Evolutionary conservation across 2,113 vertebrate genomes (phyloP), one percentile per base, ranked within the genome.

Genomic region (Cairina moschata): DNA sequence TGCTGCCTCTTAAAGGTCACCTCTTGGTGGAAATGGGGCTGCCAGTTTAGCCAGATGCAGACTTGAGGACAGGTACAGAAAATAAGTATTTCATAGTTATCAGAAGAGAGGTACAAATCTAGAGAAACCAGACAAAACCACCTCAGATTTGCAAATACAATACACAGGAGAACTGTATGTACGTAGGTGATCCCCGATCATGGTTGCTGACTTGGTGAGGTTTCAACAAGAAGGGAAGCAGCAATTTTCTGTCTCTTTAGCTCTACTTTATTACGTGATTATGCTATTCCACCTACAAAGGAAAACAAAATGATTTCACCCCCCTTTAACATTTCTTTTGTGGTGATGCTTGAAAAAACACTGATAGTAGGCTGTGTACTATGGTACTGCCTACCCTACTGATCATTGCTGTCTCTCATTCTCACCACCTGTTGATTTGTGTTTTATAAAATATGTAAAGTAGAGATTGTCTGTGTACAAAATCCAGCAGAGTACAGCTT

Each of bases 21-120:
- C 8, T 56, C 63, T 65, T 86, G 14, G 28, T 15, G 26, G 48
- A 23, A 77, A 32, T 11, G 9, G 48, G 0, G 0, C 32, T 0
- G 0, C 31, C 86, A 69, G 29, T 15, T 93, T 36, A 62, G 68
- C 25, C 9, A 36, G 31, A 34, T 46, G 20, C 34, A 11, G 46
- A 9, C 11, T 67, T 88, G 66, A 58, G 34, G 56, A 92, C 56
- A 52, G 12, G 34, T 90, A 82, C 12, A 32, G 75, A 78, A 85
- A 59, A 31, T 0, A 62, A 58, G 69, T 74, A 40, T 34, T 85
- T 17, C 40, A 4, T 52, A 48, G n/a, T n/a, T 87, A 81, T 8
- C 22, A 85, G 26, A 44, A 73, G 16, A 71, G 40, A 36, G 48
- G 20, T 86, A 79, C 44, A 58, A 42, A 76, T 48, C 36, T 29